A percentile compares a stretch with the other conserved stretches of the same genome.
Evolutionary conservation across 2,888 invertebrate genomes (phyloP).

Genomic region (Prionchulus punctatus): DNA sequence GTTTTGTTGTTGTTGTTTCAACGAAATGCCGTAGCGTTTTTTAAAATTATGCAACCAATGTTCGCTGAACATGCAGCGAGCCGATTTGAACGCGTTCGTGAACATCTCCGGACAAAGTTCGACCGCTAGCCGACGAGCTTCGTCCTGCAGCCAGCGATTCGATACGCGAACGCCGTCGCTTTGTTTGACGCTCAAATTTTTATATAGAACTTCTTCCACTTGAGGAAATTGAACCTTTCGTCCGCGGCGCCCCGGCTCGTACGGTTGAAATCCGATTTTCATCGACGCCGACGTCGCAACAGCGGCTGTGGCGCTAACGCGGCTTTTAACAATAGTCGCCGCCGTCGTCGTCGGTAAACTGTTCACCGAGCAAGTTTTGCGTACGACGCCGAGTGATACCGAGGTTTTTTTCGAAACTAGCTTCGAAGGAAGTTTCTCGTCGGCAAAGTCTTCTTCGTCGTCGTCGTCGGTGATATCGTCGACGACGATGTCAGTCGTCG

Average conservation of each 20-base stretch:
- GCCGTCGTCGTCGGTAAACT: too few relatives aligned
- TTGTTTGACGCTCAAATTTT: conserved; percentile 4
- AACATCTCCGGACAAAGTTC: conserved; percentile 12
- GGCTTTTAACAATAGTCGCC: too few relatives aligned
- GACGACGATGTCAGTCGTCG: background rate
- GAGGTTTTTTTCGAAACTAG: too few relatives aligned
- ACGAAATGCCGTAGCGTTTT: conserved; percentile 13
- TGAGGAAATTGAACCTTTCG: conserved; percentile 14
- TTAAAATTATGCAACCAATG: conserved; percentile 16
- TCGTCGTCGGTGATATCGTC: background rate
- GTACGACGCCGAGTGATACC: too few relatives aligned
- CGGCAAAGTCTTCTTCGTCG: background rate
- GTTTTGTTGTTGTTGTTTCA: conserved; percentile 1
- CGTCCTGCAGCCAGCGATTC: conserved; percentile 14
- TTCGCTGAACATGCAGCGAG: conserved; percentile 14
- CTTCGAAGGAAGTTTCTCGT: too few relatives aligned
- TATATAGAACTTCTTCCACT: conserved; percentile 13
- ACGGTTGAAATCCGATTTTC: background rate
- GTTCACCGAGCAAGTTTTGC: background rate
- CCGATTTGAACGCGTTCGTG: conserved; percentile 13
- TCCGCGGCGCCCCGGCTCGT: conserved; percentile 13
- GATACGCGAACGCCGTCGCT: conserved; percentile 10
- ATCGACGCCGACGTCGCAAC: background rate
- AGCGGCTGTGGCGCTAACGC: too few relatives aligned
- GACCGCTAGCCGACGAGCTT: conserved; percentile 13